Evolutionary conservation across 2,888 invertebrate species (phyloP).

Genomic region (Allacma fusca): DNA sequence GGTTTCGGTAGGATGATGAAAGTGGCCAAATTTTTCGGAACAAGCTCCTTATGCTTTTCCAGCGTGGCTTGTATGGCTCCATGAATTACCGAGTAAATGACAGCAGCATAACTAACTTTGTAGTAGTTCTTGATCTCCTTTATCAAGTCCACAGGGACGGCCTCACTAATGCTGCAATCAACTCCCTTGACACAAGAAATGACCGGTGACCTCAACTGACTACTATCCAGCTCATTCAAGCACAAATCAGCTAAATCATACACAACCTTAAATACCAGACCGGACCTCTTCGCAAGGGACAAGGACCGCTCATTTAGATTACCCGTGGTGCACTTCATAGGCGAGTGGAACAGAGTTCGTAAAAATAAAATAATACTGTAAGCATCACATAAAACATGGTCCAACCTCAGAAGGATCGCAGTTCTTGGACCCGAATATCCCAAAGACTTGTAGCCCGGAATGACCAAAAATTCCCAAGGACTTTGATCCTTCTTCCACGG

Average conservation of each 20-base stretch:
- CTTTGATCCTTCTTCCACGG: slow-evolving; percentile 12
- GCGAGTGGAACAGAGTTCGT: neutral
- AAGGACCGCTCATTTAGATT: neutral
- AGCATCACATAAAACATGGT: slow-evolving; percentile 28
- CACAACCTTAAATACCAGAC: neutral
- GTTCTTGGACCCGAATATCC: neutral
- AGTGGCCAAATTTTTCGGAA: neutral
- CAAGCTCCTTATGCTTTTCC: neutral
- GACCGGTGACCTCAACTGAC: neutral
- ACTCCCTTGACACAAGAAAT: neutral
- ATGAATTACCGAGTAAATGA: neutral
- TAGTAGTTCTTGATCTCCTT: slow-evolving; percentile 27
- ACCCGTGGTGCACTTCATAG: neutral
- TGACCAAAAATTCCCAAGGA: slow-evolving; percentile 20
- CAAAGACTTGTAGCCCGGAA: neutral
- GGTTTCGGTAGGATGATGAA: neutral
- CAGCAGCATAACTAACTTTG: slow-evolving; percentile 3
- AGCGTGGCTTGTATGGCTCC: neutral
- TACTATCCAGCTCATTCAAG: neutral
- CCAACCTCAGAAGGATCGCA: neutral
- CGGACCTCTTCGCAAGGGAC: neutral
- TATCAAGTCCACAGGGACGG: neutral
- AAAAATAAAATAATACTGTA: slow-evolving; percentile 20
- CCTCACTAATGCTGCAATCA: neutral
- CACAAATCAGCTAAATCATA: neutral